Percentiles rank a stretch among this genome's conserved stretches.
Evolutionary conservation across 2,797 vertebrate species (phyloP).

Genomic region (Todus mexicanus): DNA sequence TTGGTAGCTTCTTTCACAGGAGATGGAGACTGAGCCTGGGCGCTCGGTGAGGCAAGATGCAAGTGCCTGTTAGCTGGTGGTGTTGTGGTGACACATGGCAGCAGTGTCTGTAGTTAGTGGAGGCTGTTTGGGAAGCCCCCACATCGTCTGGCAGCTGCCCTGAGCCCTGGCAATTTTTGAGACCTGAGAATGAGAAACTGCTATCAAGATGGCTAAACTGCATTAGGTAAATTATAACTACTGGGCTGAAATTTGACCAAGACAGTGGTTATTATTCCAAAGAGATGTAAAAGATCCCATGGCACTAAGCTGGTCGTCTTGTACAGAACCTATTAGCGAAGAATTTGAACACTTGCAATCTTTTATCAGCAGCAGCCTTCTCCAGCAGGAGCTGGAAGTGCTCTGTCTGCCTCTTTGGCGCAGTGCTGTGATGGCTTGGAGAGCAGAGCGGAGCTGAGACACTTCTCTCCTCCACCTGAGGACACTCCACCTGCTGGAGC

Average conservation of each 20-base stretch:
- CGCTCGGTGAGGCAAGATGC: fast-evolving
- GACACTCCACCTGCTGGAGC: fast-evolving
- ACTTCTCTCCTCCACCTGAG: background rate
- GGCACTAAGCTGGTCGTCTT: background rate
- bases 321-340: background rate
- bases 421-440: background rate
- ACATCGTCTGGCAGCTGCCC: fast-evolving
- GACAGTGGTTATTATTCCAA: background rate
- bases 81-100: fast-evolving
- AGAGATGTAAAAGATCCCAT: slow-evolving; percentile 13
- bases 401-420: background rate
- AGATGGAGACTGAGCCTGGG: background rate
- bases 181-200: background rate
- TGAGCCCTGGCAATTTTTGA: background rate
- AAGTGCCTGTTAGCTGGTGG: fast-evolving
- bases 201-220: background rate
- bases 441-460: background rate
- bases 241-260: background rate
- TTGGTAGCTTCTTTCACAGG: background rate
- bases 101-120: fast-evolving
- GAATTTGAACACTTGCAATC: background rate
- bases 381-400: background rate
- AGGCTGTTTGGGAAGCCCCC: background rate
- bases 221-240: slow-evolving; percentile 13
- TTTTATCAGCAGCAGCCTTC: background rate